Conservation (phyloP, 2,113 vertebrate genomes). For the Zosterops japonicus region DNA sequence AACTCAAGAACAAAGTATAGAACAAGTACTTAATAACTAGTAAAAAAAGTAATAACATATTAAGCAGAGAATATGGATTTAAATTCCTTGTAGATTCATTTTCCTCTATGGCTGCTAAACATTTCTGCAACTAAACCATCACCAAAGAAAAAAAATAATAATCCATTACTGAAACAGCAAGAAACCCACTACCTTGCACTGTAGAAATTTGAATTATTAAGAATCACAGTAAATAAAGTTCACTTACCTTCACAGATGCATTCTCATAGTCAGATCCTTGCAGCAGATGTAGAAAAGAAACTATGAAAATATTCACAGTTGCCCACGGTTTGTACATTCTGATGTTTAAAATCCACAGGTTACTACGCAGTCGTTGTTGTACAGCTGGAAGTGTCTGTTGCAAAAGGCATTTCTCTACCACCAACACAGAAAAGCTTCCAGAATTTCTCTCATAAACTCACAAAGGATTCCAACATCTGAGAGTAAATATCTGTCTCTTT, state of each 20-base stretch:
- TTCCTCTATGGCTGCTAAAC: not conserved
- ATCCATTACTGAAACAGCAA: not conserved
- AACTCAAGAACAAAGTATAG: not conserved
- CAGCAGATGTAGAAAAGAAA: constrained; percentile 76
- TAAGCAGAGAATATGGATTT: not conserved
- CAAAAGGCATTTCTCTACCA: constrained; percentile 74
- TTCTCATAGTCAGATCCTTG: constrained; percentile 73
- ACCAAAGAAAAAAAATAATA: not conserved
- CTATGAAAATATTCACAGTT: constrained; percentile 75
- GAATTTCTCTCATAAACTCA: constrained; percentile 28
- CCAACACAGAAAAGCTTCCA: constrained; percentile 26
- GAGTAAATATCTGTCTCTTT: constrained; percentile 42
- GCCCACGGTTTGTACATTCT: constrained; percentile 80
- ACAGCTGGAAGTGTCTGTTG: constrained; percentile 57
- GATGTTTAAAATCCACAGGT: constrained; percentile 63
- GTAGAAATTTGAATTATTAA: not conserved
- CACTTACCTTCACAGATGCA: constrained; percentile 75
- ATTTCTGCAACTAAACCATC: not conserved
- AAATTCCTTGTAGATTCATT: not conserved
- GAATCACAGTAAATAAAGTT: constrained; percentile 1
- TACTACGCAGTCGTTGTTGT: constrained; percentile 57
- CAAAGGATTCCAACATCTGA: constrained; percentile 12
- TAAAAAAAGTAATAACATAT: not conserved
- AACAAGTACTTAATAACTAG: not conserved
- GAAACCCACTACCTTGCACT: not conserved